These are phyloP conservation scores for Lasioglossum malachurum DNA, from an alignment of 2,888 invertebrate genomes.

Conservation along the genomic window DNA sequence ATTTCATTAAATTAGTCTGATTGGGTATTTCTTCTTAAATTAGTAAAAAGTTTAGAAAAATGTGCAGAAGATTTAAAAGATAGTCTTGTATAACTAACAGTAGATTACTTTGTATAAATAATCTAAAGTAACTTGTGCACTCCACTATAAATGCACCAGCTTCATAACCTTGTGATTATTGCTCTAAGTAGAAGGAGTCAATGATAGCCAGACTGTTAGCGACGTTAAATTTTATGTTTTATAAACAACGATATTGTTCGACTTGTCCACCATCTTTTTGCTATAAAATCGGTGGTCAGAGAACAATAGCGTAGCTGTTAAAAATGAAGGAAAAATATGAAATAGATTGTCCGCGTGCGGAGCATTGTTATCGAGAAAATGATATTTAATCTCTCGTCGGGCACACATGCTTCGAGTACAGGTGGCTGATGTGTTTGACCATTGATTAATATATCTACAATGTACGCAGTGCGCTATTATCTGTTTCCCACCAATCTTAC, in stretches of 20 bases:
- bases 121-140: no score
- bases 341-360: background rate
- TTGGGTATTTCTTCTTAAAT: no score
- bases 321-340: background rate
- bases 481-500: slow-evolving; percentile 11
- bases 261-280: background rate
- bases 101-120: no score
- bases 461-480: slow-evolving; percentile 1
- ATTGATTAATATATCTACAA: slow-evolving; percentile 11
- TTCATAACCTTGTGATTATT: background rate
- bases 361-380: background rate
- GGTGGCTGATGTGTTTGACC: slow-evolving; percentile 11
- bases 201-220: background rate
- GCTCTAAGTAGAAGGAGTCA: background rate
- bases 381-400: slow-evolving; percentile 10
- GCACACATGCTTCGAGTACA: slow-evolving; percentile 4
- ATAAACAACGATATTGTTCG: background rate
- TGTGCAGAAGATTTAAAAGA: background rate
- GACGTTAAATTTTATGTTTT: background rate
- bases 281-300: background rate
- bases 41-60: background rate
- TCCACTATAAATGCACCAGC: no score
- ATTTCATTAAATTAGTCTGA: background rate
- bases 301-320: background rate
- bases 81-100: background rate